A percentile compares a stretch with the other conserved stretches of the same genome.
phyloP scores from a whole-genome alignment of 1,140 invertebrate genomes.

The Diorhabda carinulata region DNA sequence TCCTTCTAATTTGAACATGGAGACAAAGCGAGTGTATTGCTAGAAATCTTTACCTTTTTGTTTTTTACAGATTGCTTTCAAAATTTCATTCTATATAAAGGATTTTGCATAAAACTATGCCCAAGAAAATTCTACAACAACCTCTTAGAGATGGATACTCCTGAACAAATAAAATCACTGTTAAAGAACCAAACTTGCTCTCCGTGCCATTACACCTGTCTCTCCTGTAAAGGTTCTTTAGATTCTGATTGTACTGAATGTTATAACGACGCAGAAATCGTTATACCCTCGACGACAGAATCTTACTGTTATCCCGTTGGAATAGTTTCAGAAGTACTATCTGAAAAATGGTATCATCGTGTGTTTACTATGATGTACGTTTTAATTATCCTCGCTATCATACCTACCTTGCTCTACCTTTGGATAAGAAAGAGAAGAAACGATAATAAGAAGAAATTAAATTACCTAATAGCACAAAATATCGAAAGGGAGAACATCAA shows the following conservation, averaged over 20 bases:
- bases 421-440: conserved; percentile 9
- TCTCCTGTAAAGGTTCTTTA: conserved; percentile 53
- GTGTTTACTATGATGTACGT: conserved; percentile 21
- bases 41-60: conserved; percentile 17
- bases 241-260: conserved; percentile 57
- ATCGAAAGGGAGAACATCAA: conserved; percentile 17
- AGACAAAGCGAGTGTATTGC: no score
- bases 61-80: conserved; percentile 50
- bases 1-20: no score
- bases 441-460: conserved; percentile 3
- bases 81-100: conserved; percentile 44
- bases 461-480: conserved; percentile 6
- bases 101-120: conserved; percentile 48
- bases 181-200: conserved; percentile 33
- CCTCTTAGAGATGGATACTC: conserved; percentile 15
- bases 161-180: conserved; percentile 14
- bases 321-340: conserved; percentile 38
- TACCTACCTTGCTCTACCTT: conserved; percentile 9
- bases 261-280: conserved; percentile 51
- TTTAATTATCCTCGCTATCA: not conserved
- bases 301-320: conserved; percentile 47
- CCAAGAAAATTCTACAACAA: conserved; percentile 44
- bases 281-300: conserved; percentile 33
- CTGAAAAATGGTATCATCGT: conserved; percentile 40
- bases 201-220: conserved; percentile 59